These are phyloP conservation scores for Felis chaus DNA, from an alignment of 2,113 vertebrate species.

Conservation along the genomic window DNA sequence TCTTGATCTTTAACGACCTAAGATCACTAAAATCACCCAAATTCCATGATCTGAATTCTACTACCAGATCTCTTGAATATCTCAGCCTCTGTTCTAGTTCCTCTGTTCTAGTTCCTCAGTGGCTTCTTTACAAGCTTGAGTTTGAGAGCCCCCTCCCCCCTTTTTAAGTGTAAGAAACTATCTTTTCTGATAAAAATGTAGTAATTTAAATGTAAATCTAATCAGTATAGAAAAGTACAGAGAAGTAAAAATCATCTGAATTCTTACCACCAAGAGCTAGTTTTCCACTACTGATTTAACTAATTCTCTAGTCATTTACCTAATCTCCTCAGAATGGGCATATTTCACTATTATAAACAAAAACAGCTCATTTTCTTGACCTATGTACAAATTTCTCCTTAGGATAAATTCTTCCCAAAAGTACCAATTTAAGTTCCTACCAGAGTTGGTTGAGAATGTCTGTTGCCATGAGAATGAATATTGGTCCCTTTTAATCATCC, in stretches of 20 bases:
- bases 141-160: background rate
- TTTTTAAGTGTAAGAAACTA: background rate
- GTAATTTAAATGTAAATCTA: conserved; percentile 27
- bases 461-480: background rate
- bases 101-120: background rate
- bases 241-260: conserved; percentile 21
- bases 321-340: background rate
- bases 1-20: background rate
- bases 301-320: background rate
- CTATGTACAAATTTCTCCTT: background rate
- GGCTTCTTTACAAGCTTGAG: background rate
- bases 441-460: background rate
- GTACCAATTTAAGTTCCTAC: background rate
- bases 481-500: background rate
- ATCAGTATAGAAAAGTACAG: background rate
- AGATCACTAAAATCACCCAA: background rate
- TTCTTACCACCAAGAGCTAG: background rate
- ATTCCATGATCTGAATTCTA: background rate
- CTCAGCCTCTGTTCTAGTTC: background rate
- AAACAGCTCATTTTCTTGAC: conserved; percentile 25
- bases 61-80: background rate
- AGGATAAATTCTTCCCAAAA: background rate
- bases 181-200: conserved; percentile 35
- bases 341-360: conserved; percentile 12
- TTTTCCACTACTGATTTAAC: background rate